Evolutionary conservation across 2,888 invertebrate genomes (phyloP), one percentile per base, ranked within the genome.

Genomic region (Ormyrus rosae): DNA sequence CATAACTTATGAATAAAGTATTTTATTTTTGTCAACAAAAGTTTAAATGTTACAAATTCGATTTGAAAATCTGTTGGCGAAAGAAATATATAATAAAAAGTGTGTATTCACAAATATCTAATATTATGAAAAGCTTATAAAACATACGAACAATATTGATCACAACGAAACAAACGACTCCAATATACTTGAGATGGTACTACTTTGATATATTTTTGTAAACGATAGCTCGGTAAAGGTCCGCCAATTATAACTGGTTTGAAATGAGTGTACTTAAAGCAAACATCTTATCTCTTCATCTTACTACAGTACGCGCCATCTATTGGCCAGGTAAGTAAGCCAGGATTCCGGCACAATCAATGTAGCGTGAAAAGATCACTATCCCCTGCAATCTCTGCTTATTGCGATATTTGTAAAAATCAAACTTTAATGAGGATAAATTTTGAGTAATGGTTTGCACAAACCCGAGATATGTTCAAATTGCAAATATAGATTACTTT

Each of bases 271-370:
- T n/a, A n/a, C 61, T 55, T 11, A 13, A 71, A 53, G 65, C 19
- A 45, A 58, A 71, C 60, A 67, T 71, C 72, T 70, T 76, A 75
- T 78, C 48, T 67, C 78, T 79, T 83, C 84, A 83, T 82, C 84
- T 84, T 81, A 78, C 80, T 81, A 85, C 84, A 79, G 53, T 69
- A 72, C 74, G 83, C 85, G 87, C 87, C 87, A 87, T 87, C 86
- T 87, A 75, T 86, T 83, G 85, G 83, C 51, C 63, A 80, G 74
- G 67, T 72, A 69, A 56, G 6, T 71, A 85, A 85, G 77, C 70
- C 46, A 53, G 70, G 80, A 81, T 77, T 81, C 82, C 84, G 81
- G 83, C 58, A 74, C 78, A 81, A 84, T 84, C 84, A 83, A 83
- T 84, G 82, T 76, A 61, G 70, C 61, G 60, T 65, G 75, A 73